A percentile compares a stretch with the other conserved stretches of the same genome.
phyloP scores from a whole-genome alignment of 2,797 vertebrate genomes.

The Lateolabrax maculatus region DNA sequence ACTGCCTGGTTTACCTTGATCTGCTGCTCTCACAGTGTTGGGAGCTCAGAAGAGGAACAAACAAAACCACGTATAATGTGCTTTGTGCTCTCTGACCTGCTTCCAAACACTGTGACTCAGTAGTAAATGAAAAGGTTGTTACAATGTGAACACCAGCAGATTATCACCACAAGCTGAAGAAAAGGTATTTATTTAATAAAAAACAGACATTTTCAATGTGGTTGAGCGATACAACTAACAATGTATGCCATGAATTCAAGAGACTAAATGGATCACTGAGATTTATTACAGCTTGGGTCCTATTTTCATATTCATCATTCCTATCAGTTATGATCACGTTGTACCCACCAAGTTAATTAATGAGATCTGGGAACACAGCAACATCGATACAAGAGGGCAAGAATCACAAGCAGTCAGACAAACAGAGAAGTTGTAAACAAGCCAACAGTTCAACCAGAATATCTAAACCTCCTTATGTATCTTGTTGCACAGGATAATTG shows the following conservation, averaged over 20 bases:
- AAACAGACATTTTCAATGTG: neutral
- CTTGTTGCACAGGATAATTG: neutral
- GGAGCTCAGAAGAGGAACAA: neutral
- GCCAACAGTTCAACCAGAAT: neutral
- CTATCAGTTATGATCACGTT: neutral
- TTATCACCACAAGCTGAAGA: neutral
- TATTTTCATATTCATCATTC: neutral
- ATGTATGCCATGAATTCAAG: neutral
- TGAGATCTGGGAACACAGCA: neutral
- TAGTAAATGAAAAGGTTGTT: neutral
- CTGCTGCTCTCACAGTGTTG: conserved; percentile 4
- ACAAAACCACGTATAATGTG: neutral
- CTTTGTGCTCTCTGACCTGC: conserved; percentile 23
- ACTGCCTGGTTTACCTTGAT: conserved; percentile 6
- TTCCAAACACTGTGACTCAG: conserved; percentile 11
- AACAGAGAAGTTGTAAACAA: neutral
- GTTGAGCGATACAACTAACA: neutral
- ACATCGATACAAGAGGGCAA: neutral
- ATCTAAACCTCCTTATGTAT: neutral
- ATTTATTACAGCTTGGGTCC: neutral
- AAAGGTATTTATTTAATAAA: neutral
- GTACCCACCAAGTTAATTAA: neutral
- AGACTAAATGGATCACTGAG: neutral
- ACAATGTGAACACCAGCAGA: neutral
- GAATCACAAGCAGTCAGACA: neutral